phyloP scores from a whole-genome alignment of 2,888 invertebrate species.

The Scaptomyza caliginosa region DNA sequence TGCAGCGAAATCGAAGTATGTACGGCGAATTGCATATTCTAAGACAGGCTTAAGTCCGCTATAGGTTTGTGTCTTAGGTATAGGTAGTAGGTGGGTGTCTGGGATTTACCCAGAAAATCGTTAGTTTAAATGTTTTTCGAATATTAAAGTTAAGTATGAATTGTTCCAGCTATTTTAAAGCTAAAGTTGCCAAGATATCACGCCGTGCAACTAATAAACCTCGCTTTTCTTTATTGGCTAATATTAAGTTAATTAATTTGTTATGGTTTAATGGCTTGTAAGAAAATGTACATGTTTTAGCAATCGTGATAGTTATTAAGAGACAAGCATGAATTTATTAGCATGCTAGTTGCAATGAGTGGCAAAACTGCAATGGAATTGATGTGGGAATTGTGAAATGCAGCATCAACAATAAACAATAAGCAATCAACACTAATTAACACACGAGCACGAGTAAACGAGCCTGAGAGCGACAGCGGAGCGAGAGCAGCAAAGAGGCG shows the following conservation, averaged over 20 bases:
- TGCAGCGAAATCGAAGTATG: constrained; percentile 35
- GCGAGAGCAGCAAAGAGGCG: constrained; percentile 27
- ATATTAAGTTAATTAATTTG: background rate
- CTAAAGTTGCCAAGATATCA: too few relatives aligned
- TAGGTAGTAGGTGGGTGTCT: constrained; percentile 21
- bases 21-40: constrained; percentile 16
- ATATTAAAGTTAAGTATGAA: too few relatives aligned
- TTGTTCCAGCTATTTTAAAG: too few relatives aligned
- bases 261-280: background rate
- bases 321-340: constrained; percentile 18
- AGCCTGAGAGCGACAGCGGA: constrained; percentile 8
- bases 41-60: constrained; percentile 4
- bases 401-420: constrained; percentile 56
- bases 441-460: constrained; percentile 50
- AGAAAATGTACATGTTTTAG: constrained; percentile 8
- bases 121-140: constrained; percentile 15
- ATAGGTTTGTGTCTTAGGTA: constrained; percentile 37
- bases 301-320: constrained; percentile 23
- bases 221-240: too few relatives aligned
- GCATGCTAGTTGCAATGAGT: constrained; percentile 3
- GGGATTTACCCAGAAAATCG: constrained; percentile 1
- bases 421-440: constrained; percentile 69
- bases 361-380: constrained; percentile 31
- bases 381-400: constrained; percentile 52
- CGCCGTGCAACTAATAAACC: too few relatives aligned